Conservation (phyloP, 2,797 vertebrate genomes). For the Alosa sapidissima region DNA sequence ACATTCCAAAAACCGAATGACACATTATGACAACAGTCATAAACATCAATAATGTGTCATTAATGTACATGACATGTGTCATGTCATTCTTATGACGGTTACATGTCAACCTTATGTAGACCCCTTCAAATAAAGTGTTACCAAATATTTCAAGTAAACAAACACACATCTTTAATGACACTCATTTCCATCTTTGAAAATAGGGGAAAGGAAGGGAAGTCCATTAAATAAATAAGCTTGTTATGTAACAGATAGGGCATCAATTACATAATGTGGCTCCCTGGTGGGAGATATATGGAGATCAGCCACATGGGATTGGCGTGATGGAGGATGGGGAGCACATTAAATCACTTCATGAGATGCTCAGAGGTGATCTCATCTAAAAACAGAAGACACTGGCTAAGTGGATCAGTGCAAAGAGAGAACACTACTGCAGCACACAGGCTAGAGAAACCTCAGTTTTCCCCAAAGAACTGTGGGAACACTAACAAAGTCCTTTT, state of each 20-base stretch:
- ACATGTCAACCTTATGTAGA: too few relatives aligned
- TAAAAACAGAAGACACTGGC: neutral
- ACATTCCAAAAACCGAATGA: too few relatives aligned
- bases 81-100: too few relatives aligned
- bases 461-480: neutral
- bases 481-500: too few relatives aligned
- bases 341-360: neutral
- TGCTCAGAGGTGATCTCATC: neutral
- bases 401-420: neutral
- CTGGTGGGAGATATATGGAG: constrained; percentile 37
- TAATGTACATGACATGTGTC: too few relatives aligned
- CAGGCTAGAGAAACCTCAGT: neutral
- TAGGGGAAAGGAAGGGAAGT: constrained; percentile 7
- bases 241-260: constrained; percentile 33
- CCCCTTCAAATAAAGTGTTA: too few relatives aligned
- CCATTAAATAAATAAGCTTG: constrained; percentile 46
- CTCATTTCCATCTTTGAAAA: constrained; percentile 22
- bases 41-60: too few relatives aligned
- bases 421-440: neutral
- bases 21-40: too few relatives aligned
- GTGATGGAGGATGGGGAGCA: neutral
- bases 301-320: constrained; percentile 3
- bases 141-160: too few relatives aligned
- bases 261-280: constrained; percentile 46
- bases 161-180: constrained; percentile 27